Evolutionary conservation across 2,888 invertebrate genomes (phyloP), one percentile per base, ranked within the genome.

Genomic region (Caenorhabditis imperialis): DNA sequence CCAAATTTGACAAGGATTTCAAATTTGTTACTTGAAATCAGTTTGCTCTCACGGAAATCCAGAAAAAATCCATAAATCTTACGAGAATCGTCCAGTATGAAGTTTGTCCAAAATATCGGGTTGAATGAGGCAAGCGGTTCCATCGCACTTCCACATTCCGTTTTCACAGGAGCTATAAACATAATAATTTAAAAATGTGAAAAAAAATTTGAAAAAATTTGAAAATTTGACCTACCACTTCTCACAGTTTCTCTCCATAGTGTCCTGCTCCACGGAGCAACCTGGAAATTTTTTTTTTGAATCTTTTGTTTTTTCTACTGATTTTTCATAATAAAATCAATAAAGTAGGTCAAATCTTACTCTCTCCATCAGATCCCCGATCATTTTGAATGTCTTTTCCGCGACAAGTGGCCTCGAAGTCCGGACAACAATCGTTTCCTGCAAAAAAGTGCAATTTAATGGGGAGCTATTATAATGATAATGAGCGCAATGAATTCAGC

Each of bases 371-470:
- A 23, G 51, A 30, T 42, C 48, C 25, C 37, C 42, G 50, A 30
- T 53, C 62, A 54, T 61, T 60, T 50, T 55, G 55, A 30, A 54
- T 54, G 38, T 60, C 65, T 50, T 55, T 55, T n/a, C 92, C 92
- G 79, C 90, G 90, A 86, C 96, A 97, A 75, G 92, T 92, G 0
- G 91, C 90, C 88, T 91, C 92, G 88, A 93, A 97, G 89, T 97
- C 97, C 0, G 96, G 96, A 86, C 96, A 97, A 88, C 96, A 97
- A 88, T 96, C 96, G 81, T 92, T 92, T 37, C 91, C 91, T 10
- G 90, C 25, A 69, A 25, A 50, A 33, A 35, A 33, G 4, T 12
- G 10, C 7, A 7, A 10, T 30, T 30, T 6, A 30, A 30, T 30
- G 6, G 30, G 30, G 6, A 38, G n/a, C n/a, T 30, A 7, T 30